Evolutionary conservation across 2,113 vertebrate genomes (phyloP).

Genomic region (Pedetes capensis): DNA sequence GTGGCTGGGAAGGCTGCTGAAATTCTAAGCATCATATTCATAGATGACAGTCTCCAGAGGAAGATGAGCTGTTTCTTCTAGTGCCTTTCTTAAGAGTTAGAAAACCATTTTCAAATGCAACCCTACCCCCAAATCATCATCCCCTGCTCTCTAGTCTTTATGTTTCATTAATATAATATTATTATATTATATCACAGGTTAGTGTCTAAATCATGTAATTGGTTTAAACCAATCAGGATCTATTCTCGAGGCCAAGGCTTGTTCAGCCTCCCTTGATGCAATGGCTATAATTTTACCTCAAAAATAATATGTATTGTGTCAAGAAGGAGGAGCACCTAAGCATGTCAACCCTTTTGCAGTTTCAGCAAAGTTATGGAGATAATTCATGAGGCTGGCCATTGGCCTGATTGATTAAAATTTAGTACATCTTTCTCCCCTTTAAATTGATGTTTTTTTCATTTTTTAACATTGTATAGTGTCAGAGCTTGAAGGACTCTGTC

Average conservation of each 20-base stretch:
- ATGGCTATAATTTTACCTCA: background rate
- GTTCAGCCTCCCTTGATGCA: background rate
- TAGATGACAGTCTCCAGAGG: background rate
- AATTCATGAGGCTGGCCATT: background rate
- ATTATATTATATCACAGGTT: background rate
- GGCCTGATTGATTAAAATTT: background rate
- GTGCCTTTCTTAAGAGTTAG: background rate
- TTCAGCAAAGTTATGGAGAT: background rate
- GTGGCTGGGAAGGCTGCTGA: too few relatives aligned
- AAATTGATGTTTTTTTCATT: background rate
- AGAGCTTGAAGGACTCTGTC: background rate
- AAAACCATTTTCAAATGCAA: conserved; percentile 9
- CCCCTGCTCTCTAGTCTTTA: background rate
- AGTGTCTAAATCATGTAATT: background rate
- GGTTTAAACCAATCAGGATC: background rate
- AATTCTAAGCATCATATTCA: background rate
- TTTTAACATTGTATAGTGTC: background rate
- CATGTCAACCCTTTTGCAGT: background rate
- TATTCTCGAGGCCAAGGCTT: background rate
- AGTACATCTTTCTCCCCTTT: background rate
- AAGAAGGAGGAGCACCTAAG: background rate
- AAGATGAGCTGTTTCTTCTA: background rate
- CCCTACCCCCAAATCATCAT: background rate
- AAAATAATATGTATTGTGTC: background rate
- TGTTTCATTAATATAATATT: background rate